These are phyloP conservation scores for Sphenopsis melanotis DNA, from an alignment of 2,797 vertebrate species.

Conservation along the genomic window DNA sequence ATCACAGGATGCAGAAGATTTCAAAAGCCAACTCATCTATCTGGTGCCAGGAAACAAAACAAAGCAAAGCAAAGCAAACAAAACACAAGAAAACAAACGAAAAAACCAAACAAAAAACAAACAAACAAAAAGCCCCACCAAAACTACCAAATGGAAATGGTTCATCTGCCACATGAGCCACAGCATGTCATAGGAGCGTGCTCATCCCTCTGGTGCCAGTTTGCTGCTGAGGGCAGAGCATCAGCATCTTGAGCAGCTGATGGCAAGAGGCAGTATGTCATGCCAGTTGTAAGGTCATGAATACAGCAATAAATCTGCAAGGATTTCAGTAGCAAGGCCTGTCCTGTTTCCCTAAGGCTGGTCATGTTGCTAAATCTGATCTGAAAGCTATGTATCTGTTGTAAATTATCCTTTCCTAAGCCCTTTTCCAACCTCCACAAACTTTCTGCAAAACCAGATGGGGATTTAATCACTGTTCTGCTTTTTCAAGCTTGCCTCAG, in stretches of 20 bases:
- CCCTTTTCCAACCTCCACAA: background rate
- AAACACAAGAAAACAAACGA: background rate
- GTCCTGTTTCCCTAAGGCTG: background rate
- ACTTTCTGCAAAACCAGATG: background rate
- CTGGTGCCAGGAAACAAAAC: background rate
- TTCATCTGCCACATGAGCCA: background rate
- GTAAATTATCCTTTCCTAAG: background rate
- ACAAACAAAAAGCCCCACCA: fast-evolving
- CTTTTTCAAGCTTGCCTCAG: background rate
- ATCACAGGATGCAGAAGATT: background rate
- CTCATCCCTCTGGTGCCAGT: background rate
- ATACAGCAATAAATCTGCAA: background rate
- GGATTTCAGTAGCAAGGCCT: background rate
- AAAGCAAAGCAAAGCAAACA: too few relatives aligned
- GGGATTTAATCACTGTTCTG: background rate
- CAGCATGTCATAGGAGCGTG: fast-evolving
- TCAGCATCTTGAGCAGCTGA: background rate
- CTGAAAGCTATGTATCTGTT: background rate
- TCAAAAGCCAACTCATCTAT: background rate
- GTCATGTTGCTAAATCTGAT: background rate
- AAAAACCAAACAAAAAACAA: background rate
- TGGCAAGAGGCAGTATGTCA: background rate
- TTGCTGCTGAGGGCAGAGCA: background rate
- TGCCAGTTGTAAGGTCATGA: background rate
- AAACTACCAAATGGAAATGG: background rate